Evolutionary conservation across 2,113 vertebrate species (phyloP).

Genomic region (Excalfactoria chinensis): DNA sequence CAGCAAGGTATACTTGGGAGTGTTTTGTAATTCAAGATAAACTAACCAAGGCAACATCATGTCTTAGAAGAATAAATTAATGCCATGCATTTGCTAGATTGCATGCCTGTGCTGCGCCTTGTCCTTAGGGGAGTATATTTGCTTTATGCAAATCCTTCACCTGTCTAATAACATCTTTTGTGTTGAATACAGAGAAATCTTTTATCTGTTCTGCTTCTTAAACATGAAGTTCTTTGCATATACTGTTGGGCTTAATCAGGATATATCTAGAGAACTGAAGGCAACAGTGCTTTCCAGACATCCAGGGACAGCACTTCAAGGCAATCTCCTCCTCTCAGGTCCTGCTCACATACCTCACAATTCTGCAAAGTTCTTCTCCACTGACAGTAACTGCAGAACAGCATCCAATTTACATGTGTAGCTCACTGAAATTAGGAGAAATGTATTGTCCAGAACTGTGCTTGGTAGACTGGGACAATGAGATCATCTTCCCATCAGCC

Average conservation of each 20-base stretch:
- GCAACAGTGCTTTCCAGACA: background rate
- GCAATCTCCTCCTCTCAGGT: background rate
- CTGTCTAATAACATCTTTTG: background rate
- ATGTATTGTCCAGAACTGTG: background rate
- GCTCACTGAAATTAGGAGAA: background rate
- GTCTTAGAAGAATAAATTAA: background rate
- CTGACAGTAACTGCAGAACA: background rate
- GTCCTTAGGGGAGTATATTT: background rate
- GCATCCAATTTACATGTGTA: background rate
- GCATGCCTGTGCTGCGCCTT: background rate
- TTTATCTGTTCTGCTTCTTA: background rate
- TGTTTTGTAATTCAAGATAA: background rate
- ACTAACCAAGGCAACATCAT: background rate
- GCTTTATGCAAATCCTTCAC: too few species aligned
- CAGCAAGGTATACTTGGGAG: background rate
- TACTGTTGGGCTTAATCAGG: background rate
- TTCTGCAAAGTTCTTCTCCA: background rate
- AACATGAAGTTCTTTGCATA: background rate
- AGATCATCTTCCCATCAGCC: background rate
- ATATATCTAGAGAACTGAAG: background rate
- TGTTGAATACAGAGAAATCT: background rate
- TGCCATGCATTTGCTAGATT: background rate
- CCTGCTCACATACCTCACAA: background rate
- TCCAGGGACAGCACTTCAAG: background rate
- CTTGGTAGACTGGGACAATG: background rate